Evolutionary conservation across 2,113 vertebrate genomes (phyloP), one percentile per base, ranked within the genome.

Genomic region (Indicator indicator): DNA sequence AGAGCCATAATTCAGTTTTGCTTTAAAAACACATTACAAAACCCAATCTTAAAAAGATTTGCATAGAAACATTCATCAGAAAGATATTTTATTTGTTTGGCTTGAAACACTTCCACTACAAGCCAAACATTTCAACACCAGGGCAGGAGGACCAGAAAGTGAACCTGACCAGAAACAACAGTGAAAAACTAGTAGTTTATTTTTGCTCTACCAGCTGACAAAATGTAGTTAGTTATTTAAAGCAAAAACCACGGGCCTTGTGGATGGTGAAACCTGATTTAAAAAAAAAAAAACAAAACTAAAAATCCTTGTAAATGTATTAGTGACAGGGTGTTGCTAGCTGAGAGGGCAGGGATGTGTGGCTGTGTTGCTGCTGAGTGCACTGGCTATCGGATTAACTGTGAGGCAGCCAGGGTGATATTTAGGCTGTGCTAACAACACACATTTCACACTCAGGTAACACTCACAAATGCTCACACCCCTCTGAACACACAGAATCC

Each of bases 81-180:
- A 95, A 94, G 91, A 86, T 94, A 91, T 95, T 95, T 96, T 97
- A 94, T 95, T 96, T 95, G 92, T 96, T 97, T 94, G 94, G 93
- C 91, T 94, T 95, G 93, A 96, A 95, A 95, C 88, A 70, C 77
- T 97, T 97, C 96, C 94, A 95, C 93, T 95, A 82, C 79, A 95
- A 97, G 95, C 94, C 95, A 95, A 95, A 93, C 60, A 82, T 95
- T 95, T 94, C 93, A 92, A 92, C 93, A 92, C 76, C 26, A 65
- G 36, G 30, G 86, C 86, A 92, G 80, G 86, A 95, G 91, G 72
- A 94, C 60, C 87, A 93, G 83, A 90, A 90, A 95, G 76, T 84
- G 80, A 93, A 93, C 88, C 76, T 90, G 86, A 96, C 91, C 93
- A 96, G 92, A 95, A 96, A 96, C 90, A 90, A 93, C 94, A 88